A percentile compares a stretch with the other conserved stretches of the same genome.
Conservation (phyloP, 1,140 invertebrate species). For the Bilobella aurantiaca region DNA sequence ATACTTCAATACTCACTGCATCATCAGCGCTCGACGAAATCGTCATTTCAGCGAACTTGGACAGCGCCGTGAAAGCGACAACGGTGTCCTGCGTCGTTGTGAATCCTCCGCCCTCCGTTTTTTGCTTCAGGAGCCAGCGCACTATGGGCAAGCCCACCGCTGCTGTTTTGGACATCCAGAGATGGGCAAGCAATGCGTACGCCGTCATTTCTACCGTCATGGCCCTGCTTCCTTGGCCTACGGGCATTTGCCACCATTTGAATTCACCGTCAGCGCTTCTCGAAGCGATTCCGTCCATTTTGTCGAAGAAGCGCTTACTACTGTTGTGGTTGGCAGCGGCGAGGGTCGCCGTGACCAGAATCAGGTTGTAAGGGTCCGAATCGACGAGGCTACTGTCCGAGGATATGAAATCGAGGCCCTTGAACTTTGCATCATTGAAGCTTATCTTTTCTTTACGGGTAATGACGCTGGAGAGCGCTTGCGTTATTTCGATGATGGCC, state of each 20-base stretch:
- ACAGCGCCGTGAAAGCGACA: conserved; percentile 50
- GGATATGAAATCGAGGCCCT: conserved; percentile 5
- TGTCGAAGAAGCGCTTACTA: conserved; percentile 34
- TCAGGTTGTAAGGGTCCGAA: conserved; percentile 47
- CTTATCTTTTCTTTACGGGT: neutral
- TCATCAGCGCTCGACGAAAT: neutral
- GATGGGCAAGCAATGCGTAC: conserved; percentile 62
- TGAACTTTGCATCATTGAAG: neutral
- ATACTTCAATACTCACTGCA: neutral
- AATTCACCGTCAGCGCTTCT: conserved; percentile 14
- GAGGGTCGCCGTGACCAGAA: conserved; percentile 45
- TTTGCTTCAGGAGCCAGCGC: conserved; percentile 69
- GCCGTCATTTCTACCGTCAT: conserved; percentile 76
- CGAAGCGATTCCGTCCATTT: neutral
- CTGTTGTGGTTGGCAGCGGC: conserved; percentile 43
- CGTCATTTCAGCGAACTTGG: conserved; percentile 51
- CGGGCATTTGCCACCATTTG: conserved; percentile 41
- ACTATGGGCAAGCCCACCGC: conserved; percentile 65
- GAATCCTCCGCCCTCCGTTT: conserved; percentile 71
- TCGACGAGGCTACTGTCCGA: conserved; percentile 35
- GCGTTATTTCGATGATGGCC: neutral
- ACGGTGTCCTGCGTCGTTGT: conserved; percentile 54
- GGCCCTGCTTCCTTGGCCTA: conserved; percentile 38
- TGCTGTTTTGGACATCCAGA: conserved; percentile 47
- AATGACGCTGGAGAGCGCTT: neutral